Conservation (phyloP, 1,140 invertebrate genomes). For the Manduca sexta region DNA sequence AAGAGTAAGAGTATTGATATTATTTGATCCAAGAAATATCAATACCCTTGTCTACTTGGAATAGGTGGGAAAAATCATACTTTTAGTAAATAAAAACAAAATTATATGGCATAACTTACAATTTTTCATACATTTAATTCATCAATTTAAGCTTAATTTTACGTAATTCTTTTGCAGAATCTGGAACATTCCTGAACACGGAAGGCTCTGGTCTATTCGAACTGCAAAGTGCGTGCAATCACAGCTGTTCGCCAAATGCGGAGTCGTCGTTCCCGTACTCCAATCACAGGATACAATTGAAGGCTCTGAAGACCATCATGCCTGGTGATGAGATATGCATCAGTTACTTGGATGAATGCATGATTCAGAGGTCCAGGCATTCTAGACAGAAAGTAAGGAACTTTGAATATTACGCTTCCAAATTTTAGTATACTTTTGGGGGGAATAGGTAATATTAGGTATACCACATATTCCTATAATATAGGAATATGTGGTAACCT, state of each 20-base stretch:
- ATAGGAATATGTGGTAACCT: too few relatives aligned
- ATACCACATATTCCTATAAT: too few relatives aligned
- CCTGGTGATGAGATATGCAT: constrained; percentile 92
- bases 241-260: constrained; percentile 94
- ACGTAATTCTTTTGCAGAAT: constrained; percentile 80
- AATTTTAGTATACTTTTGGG: background rate
- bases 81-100: too few relatives aligned
- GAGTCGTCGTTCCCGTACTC: constrained; percentile 89
- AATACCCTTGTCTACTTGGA: too few relatives aligned
- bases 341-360: constrained; percentile 92
- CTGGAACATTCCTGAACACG: constrained; percentile 91
- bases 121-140: too few relatives aligned
- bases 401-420: too few relatives aligned
- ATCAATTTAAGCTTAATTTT: too few relatives aligned
- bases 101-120: too few relatives aligned
- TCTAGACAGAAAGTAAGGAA: constrained; percentile 84
- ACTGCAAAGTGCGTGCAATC: constrained; percentile 91
- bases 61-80: too few relatives aligned
- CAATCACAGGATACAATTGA: constrained; percentile 85
- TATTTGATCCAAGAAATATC: too few relatives aligned
- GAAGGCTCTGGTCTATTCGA: constrained; percentile 94
- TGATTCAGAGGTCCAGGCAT: constrained; percentile 85
- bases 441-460: too few relatives aligned
- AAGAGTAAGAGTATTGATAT: too few relatives aligned
- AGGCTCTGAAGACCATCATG: constrained; percentile 83